Conservation (phyloP, 2,113 vertebrate genomes). For the Forbesichthys agassizii region DNA sequence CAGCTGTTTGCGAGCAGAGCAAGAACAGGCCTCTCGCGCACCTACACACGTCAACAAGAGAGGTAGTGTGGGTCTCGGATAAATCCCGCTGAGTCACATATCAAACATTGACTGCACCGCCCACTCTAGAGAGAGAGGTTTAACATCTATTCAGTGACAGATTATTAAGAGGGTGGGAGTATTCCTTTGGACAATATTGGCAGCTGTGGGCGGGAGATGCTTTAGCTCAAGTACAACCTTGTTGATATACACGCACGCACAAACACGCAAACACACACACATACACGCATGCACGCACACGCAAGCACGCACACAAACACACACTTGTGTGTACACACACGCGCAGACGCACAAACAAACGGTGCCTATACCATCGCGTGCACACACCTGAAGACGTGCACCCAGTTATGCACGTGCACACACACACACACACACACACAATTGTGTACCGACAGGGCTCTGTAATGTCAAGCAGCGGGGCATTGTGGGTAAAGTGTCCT, state of each 20-base stretch:
- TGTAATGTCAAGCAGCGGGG: slow-evolving; percentile 15
- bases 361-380: neutral
- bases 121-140: slow-evolving; percentile 46
- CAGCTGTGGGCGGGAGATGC: neutral
- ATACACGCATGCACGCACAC: neutral
- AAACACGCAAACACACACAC: too few species aligned
- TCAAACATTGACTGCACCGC: slow-evolving; percentile 55
- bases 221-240: neutral
- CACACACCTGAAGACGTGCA: neutral
- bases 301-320: neutral
- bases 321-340: neutral
- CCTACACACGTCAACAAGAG: too few species aligned
- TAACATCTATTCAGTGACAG: slow-evolving; percentile 37
- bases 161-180: slow-evolving; percentile 14
- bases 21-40: slow-evolving; percentile 44
- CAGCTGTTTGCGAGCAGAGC: slow-evolving; percentile 52
- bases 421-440: neutral
- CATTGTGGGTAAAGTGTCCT: slow-evolving; percentile 33
- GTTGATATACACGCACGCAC: slow-evolving; percentile 6
- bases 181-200: slow-evolving; percentile 18
- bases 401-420: too few species aligned
- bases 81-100: slow-evolving; percentile 53
- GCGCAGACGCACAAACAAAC: neutral
- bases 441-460: slow-evolving; percentile 13
- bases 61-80: slow-evolving; percentile 36